Conservation (phyloP, 2,888 invertebrate genomes). For the Cantharis lateralis region DNA sequence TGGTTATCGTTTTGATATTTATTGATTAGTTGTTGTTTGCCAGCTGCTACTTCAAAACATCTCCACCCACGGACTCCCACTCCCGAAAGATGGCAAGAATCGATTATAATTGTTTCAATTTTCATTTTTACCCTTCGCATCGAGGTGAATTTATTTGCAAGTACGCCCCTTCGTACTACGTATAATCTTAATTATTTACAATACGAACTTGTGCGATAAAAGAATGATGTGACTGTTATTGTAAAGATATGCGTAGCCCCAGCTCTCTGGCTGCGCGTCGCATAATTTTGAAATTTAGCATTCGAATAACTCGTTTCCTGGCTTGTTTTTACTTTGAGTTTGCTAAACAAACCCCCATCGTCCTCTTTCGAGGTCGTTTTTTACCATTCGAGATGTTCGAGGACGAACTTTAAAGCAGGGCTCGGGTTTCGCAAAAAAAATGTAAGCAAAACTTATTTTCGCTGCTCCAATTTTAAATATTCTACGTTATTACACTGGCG, state of each 20-base stretch:
- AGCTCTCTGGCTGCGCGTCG: not conserved
- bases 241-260: not conserved
- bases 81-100: not conserved
- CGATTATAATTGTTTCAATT: conserved; percentile 2
- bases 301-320: conserved; percentile 35
- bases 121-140: not conserved
- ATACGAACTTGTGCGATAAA: not conserved
- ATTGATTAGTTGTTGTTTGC: conserved; percentile 4
- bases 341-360: conserved; percentile 35
- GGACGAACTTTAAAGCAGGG: conserved; percentile 35
- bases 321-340: conserved; percentile 33
- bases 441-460: not conserved
- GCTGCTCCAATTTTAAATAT: not conserved
- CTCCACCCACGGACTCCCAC: not conserved
- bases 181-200: not conserved
- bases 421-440: not conserved
- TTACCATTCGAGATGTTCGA: conserved; percentile 31
- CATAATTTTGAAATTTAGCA: conserved; percentile 35
- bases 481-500: not conserved
- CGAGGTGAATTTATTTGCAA: not conserved
- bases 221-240: not conserved
- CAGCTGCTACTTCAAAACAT: conserved; percentile 4
- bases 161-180: not conserved
- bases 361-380: conserved; percentile 35
- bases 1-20: conserved; percentile 4